Conservation (phyloP, 2,888 invertebrate genomes). For the Nezara viridula region DNA sequence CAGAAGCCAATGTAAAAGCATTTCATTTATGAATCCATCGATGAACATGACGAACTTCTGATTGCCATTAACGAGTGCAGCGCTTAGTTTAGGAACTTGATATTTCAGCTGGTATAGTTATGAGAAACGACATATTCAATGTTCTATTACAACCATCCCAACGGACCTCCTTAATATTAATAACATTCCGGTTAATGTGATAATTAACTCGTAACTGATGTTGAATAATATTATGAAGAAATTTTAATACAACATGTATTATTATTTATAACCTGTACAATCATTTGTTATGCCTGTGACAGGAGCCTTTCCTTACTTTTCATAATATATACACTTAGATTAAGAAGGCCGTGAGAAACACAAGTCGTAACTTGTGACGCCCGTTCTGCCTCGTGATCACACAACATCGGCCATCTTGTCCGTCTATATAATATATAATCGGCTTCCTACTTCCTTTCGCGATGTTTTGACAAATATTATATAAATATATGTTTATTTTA, state of each 20-base stretch:
- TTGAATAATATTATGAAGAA: not conserved
- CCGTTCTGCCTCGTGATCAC: not conserved
- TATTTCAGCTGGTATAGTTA: not conserved
- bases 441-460: no score
- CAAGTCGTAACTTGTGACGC: not conserved
- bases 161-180: not conserved
- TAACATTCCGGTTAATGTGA: not conserved
- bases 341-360: slow-evolving; percentile 1
- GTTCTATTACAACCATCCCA: not conserved
- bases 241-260: not conserved
- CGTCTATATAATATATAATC: not conserved
- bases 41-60: no score
- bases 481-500: not conserved
- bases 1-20: no score
- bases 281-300: not conserved
- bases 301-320: not conserved
- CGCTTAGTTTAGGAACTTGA: no score
- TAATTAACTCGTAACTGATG: slow-evolving; percentile 26
- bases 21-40: no score
- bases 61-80: no score
- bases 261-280: not conserved
- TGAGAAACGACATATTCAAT: not conserved
- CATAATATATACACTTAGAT: not conserved
- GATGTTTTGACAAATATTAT: not conserved
- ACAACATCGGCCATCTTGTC: not conserved